These are phyloP conservation scores for Galeopsomyia nigrocyanea DNA, from an alignment of 2,888 invertebrate genomes.

Conservation along the genomic window DNA sequence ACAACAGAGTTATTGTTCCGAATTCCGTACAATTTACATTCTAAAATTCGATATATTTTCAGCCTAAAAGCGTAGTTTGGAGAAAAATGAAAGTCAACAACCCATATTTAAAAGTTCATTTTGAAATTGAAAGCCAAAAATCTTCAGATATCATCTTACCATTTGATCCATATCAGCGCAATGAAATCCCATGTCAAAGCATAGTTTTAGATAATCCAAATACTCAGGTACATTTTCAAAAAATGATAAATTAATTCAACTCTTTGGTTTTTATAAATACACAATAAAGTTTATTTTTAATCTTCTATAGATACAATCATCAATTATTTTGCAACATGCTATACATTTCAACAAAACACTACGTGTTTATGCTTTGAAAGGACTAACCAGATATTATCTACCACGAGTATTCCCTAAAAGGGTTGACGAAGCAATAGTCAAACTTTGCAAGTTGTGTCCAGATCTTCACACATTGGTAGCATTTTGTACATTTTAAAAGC, in stretches of 20 bases:
- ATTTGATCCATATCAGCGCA: constrained; percentile 59
- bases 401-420: constrained; percentile 79
- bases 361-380: constrained; percentile 77
- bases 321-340: constrained; percentile 59
- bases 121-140: constrained; percentile 75
- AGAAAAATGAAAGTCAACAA: constrained; percentile 72
- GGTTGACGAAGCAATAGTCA: constrained; percentile 77
- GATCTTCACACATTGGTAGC: constrained; percentile 78
- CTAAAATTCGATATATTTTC: constrained; percentile 42
- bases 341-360: constrained; percentile 70
- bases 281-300: constrained; percentile 14
- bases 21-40: not conserved
- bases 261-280: not conserved
- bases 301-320: constrained; percentile 55
- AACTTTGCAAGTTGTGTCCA: constrained; percentile 77
- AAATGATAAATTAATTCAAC: not conserved
- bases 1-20: not conserved
- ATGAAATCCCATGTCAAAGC: constrained; percentile 63
- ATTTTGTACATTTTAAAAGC: constrained; percentile 46
- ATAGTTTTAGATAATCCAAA: constrained; percentile 63
- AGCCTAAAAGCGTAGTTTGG: constrained; percentile 69
- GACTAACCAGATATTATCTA: constrained; percentile 77
- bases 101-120: constrained; percentile 76
- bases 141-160: constrained; percentile 76
- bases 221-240: constrained; percentile 56